phyloP scores from a whole-genome alignment of 1,140 invertebrate genomes.

The Papilio glaucus region DNA sequence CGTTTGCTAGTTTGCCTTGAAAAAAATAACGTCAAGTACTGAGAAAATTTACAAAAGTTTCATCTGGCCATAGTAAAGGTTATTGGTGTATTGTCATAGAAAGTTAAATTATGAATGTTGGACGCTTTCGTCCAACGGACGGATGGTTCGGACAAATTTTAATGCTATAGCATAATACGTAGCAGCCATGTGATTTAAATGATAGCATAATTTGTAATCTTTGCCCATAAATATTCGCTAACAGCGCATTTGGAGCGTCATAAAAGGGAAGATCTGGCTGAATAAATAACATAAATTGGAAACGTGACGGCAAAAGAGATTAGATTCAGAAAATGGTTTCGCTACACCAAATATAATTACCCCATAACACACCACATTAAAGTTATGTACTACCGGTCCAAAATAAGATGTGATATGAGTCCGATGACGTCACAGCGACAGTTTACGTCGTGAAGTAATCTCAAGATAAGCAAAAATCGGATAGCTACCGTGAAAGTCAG shows the following conservation, averaged over 20 bases:
- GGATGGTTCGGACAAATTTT: too few species aligned
- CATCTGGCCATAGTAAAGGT: too few species aligned
- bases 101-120: too few species aligned
- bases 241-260: slow-evolving; percentile 15
- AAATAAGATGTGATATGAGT: neutral
- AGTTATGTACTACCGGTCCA: neutral
- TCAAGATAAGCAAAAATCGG: too few species aligned
- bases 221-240: neutral
- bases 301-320: slow-evolving; percentile 9
- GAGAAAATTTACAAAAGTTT: too few species aligned
- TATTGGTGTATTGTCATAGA: too few species aligned
- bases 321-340: neutral
- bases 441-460: neutral
- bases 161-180: neutral
- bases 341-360: neutral
- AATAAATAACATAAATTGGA: slow-evolving; percentile 27
- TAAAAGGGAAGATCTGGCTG: slow-evolving; percentile 4
- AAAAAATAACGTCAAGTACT: too few species aligned
- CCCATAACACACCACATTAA: neutral
- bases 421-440: neutral
- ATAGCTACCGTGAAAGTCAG: too few species aligned
- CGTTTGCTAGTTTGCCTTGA: too few species aligned
- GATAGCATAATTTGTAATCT: slow-evolving; percentile 8
- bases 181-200: neutral
- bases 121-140: neutral